Percentiles rank a stretch among this genome's conserved stretches.
Evolutionary conservation across 92 coral and sea anemone species (phyloP).

Genomic region (Chrysogorgia sp.): DNA sequence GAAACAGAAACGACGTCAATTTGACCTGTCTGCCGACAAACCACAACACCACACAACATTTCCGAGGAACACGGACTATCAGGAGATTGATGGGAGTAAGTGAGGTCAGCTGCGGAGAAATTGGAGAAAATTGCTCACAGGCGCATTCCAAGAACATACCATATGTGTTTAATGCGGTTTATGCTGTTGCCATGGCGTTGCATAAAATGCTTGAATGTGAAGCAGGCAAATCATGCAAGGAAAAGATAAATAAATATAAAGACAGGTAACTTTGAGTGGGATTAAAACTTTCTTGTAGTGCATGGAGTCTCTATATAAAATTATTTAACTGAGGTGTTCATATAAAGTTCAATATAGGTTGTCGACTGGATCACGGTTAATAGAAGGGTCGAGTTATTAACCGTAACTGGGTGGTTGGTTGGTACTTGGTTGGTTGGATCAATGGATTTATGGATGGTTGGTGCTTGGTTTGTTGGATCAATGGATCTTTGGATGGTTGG

Average conservation of each 20-base stretch:
- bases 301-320: no score
- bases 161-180: constrained; percentile 82
- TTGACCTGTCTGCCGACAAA: not conserved
- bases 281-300: not conserved
- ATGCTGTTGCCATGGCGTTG: constrained; percentile 76
- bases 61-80: not conserved
- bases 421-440: no score
- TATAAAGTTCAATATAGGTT: no score
- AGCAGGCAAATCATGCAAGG: constrained; percentile 9
- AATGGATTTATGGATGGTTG: no score
- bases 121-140: not conserved
- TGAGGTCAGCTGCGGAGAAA: not conserved
- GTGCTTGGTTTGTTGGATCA: no score
- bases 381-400: no score
- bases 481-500: no score
- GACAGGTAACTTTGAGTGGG: constrained; percentile 60
- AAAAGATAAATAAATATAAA: constrained; percentile 6
- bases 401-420: no score
- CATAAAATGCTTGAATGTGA: constrained; percentile 72
- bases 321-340: no score
- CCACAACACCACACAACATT: not conserved
- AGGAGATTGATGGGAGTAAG: not conserved
- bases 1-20: not conserved
- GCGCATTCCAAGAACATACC: constrained; percentile 64
- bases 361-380: no score